Base-by-base conservation (phyloP, 2,888 invertebrate species). In the Diaphora mendica region DNA sequence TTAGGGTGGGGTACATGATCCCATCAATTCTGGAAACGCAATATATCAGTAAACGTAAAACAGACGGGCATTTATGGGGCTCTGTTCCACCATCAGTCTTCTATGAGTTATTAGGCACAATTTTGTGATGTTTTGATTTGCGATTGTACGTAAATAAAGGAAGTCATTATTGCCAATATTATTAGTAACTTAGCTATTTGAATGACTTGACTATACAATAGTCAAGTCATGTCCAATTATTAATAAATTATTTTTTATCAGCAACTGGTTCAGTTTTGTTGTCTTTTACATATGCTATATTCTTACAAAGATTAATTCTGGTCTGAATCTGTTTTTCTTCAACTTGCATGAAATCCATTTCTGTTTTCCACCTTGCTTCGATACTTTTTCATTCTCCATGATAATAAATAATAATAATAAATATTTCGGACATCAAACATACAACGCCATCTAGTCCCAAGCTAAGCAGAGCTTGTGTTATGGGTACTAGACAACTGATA, bases 1-100 rank as follows among this genome's bases (percentile, higher is more conserved):
- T 77, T 74, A 30, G 48, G 59, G 59, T 35, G 35, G 35, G 72
- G 62, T 30, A 71, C 65, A 44, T 75, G 30, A 70, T 68, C 67
- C 67, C 70, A 75, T 76, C 75, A 75, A 75, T 83, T 79, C 74
- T 74, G 59, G 75, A 75, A 74, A 70, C 48, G 75, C 70, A 71
- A 77, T 76, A 79, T 72, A 77, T 77, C 71, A 74, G 64, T 39
- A 26, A 68, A 67, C 55, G 62, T 77, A 67, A 74, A 73, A 79
- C 71, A 69, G 39, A 17, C 17, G 62, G 67, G 64, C 33, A 70
- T 71, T 68, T 74, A 74, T 71, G 67, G 71, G 51, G 30, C 23
- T 35, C 35, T 74, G 64, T 64, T 70, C 13, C 11, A 64, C 67
- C 67, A 70, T 62, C 59, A 67, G 42, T 59, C 62, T 59, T 42